Conservation (phyloP, 2,888 invertebrate species). For the Acanthosepion esculentum region DNA sequence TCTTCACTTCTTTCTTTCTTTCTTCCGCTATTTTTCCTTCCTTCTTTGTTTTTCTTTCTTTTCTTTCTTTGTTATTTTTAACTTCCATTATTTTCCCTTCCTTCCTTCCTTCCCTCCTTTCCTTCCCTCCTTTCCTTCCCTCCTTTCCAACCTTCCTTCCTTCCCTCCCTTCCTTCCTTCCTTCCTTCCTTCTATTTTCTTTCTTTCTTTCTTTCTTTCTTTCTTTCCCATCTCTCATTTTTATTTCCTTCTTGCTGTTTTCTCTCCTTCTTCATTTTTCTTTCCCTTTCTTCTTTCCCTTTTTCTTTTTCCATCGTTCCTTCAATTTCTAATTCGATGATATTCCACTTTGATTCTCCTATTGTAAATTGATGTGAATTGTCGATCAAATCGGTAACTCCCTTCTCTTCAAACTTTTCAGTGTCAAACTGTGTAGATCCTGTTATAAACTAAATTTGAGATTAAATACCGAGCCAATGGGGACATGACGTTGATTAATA, state of each 20-base stretch:
- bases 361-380: no score
- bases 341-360: no score
- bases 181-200: background rate
- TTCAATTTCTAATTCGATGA: no score
- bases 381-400: no score
- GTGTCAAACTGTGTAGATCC: no score
- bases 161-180: background rate
- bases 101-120: background rate
- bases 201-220: background rate
- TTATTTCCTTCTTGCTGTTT: background rate
- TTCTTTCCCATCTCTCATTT: background rate
- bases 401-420: no score
- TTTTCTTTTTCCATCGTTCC: background rate
- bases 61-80: background rate
- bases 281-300: background rate
- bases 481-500: no score
- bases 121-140: background rate
- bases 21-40: no score
- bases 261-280: background rate
- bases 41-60: background rate
- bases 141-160: fast-evolving
- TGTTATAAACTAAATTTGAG: no score
- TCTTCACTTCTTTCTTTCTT: background rate
- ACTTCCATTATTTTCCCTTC: background rate
- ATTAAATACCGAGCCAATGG: no score